These are phyloP conservation scores for Dolichotis patagonum DNA, from an alignment of 2,113 vertebrate species.

Conservation along the genomic window DNA sequence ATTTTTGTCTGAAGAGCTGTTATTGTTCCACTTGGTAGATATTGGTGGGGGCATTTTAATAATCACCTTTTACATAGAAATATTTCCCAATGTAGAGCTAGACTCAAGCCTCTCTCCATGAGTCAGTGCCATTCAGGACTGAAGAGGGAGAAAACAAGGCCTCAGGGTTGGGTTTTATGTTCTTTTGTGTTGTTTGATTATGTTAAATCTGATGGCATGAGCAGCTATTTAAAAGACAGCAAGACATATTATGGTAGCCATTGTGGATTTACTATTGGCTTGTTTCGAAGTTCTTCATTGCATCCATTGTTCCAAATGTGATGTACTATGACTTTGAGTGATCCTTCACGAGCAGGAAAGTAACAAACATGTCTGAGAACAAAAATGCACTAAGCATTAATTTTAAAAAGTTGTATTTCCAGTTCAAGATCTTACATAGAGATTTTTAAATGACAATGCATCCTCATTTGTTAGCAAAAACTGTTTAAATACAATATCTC, in stretches of 20 bases:
- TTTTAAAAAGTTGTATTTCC: background rate
- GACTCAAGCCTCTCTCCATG: no score
- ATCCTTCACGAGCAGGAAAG: background rate
- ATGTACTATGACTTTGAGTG: background rate
- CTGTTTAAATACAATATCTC: background rate
- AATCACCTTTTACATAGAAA: background rate
- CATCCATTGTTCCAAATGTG: background rate
- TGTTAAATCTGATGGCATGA: no score
- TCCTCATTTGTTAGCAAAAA: constrained; percentile 18
- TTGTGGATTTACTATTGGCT: no score
- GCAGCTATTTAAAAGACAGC: no score
- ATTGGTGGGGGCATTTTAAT: background rate
- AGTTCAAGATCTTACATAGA: background rate
- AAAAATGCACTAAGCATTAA: background rate
- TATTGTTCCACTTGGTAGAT: background rate
- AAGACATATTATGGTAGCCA: no score
- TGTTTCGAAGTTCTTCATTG: no score
- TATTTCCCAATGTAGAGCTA: background rate
- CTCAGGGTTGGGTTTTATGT: no score
- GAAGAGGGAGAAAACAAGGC: no score
- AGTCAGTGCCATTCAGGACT: no score
- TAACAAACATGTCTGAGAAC: background rate
- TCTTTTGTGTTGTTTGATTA: no score
- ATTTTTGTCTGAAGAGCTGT: background rate
- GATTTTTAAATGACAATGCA: background rate